Conservation (phyloP, 2,113 vertebrate genomes). For the Malurus elegans region DNA sequence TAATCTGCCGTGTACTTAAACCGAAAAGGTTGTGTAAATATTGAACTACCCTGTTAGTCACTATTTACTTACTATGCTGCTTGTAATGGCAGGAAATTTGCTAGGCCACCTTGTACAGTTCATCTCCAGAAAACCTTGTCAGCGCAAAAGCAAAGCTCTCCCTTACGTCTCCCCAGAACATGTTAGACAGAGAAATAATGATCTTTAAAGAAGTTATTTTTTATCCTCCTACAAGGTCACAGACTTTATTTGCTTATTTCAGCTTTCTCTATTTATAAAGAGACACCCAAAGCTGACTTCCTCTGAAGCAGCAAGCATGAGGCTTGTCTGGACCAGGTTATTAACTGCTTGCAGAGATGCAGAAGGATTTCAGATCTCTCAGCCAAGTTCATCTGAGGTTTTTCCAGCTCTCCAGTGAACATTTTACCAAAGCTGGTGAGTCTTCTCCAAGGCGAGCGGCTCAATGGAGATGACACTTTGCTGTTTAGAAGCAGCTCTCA, state of each 20-base stretch:
- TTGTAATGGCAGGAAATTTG: not conserved
- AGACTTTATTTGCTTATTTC: not conserved
- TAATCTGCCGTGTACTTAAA: not conserved
- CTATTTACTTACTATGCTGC: not conserved
- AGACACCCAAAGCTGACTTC: not conserved
- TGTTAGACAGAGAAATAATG: not conserved
- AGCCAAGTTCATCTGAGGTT: not conserved
- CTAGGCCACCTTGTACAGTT: not conserved
- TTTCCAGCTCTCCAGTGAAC: not conserved
- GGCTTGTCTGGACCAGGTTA: not conserved
- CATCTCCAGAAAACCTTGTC: not conserved
- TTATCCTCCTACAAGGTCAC: not conserved
- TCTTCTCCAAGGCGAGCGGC: not conserved
- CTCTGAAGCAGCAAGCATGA: not conserved
- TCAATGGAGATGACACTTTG: not conserved
- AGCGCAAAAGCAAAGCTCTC: not conserved
- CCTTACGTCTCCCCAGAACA: rapidly evolving
- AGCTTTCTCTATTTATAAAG: not conserved
- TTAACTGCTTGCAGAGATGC: not conserved
- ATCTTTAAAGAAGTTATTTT: not conserved
- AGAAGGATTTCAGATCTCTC: not conserved
- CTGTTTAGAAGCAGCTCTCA: not conserved
- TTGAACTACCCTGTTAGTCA: not conserved
- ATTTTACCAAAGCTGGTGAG: not conserved
- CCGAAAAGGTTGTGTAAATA: not conserved